Base-by-base conservation (phyloP, 2,888 invertebrate genomes). In the Ophion ellenae region DNA sequence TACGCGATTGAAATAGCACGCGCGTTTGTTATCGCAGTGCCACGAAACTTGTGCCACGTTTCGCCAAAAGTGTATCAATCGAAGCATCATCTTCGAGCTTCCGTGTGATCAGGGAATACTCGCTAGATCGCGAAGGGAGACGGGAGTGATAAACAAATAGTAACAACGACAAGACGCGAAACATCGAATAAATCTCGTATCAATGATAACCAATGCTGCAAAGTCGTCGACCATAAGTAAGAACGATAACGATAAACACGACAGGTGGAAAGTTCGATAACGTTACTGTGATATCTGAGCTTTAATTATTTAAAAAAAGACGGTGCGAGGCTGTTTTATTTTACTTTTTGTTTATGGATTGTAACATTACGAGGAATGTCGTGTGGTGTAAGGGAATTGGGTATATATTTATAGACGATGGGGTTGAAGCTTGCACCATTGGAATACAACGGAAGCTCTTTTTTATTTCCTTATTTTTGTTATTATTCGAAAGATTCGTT, bases 251-350 rank as follows among this genome's bases (percentile, higher is more conserved):
- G 20, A 53, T 57, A 7, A 53, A 53, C 20, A n/a, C n/a, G n/a
- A 6, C n/a, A 20, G 57, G 10, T 10, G 63, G 53, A 66, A 45
- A 47, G 79, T 76, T 85, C 76, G 66, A 80, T 76, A 53, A 79
- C 40, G 28, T 57, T 70, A 17, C 69, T 79, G 85, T 83, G 83
- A 83, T 85, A 76, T n/a, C 24, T 78, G 17, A 67, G 67, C 64
- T 82, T 85, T 70, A 70, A 81, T 70, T 17, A 45, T 66, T 70
- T 24, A 40, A 14, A 63, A 63, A 63, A 24, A 63, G 64, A 71
- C 10, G 36, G 32, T 24, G 57, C 11, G 36, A 63, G 74, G 24
- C 40, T 59, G 67, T 40, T 73, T 78, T 24, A 24, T 24, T 24
- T 24, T 24, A 24, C 24, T 24, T 24, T 24, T 24, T 61, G 32